Base-by-base conservation (phyloP, 2,888 invertebrate species). In the Scaptomyza parva region DNA sequence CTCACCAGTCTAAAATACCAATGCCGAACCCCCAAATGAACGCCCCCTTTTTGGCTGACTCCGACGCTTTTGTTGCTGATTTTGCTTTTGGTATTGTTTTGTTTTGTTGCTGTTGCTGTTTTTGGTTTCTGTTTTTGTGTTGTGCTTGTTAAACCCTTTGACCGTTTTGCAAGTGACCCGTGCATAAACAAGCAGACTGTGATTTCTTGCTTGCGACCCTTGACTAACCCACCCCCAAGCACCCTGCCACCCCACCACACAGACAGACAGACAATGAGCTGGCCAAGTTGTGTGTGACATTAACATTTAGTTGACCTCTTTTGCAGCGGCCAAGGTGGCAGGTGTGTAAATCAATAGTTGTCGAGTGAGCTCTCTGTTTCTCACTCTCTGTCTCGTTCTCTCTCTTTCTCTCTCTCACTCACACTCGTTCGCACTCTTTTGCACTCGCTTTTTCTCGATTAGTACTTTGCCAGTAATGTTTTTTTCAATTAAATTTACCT, bases 301-400 rank as follows among this genome's bases (percentile, higher is more conserved):
- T 88, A 83, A 86, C 86, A 78, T 88, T 89, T 77, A 76, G 85
- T 59, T 88, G 90, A 89, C 88, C 88, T 88, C 88, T 84, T 88
- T 81, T 68, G 57, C 68, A 78, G 72, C 78, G 87, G 88, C 89
- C 88, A 89, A 89, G 89, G 88, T 88, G 69, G 69, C 72, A 76
- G 70, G 78, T 86, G 84, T 69, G 75, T 61, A 77, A 84, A 84
- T 73, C 76, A 82, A 85, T 82, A 87, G 69, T 70, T 64, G 58
- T 18, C 52, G 24, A 55, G 72, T n/a, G n/a, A n/a, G n/a, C n/a
- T n/a, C n/a, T n/a, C n/a, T n/a, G n/a, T n/a, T n/a, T n/a, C n/a
- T n/a, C 62, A 52, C 53, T 20, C 18, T 45, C 37, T 43, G 14
- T 39, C n/a, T 17, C 61, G 40, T 44, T 52, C n/a, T 20, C 12